Base-by-base conservation (phyloP, 2,797 vertebrate species). In the Galagoides demidoff region DNA sequence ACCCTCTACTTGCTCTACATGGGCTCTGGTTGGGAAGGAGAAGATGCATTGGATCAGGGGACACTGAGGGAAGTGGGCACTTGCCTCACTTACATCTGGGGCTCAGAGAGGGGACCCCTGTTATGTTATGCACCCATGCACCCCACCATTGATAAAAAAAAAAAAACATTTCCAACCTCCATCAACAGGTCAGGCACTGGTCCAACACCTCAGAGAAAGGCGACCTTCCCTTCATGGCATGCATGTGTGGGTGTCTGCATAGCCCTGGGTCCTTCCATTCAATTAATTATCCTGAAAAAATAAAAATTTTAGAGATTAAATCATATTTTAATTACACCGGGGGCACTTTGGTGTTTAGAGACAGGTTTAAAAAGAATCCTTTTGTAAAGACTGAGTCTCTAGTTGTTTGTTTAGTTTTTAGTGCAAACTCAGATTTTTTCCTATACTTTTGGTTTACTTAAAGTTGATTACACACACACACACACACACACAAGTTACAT, bases 371-470 rank as follows among this genome's bases (percentile, higher is more conserved):
- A 31, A 78, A 76, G 10, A 68, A 39, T 77, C 27, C 1, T 74
- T 83, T 78, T 57, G 11, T 91, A 74, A 92, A 78, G 12, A 9
- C 52, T n/a, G 52, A 12, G 4, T 23, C 19, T 4, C 63, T 19
- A 55, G n/a, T 31, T 83, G 16, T 85, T 85, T 71, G 27, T 79
- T 83, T 71, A 63, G 39, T 93, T 52, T 45, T 73, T n/a, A 59
- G 82, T 82, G 86, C 29, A 85, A 73, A 68, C 13, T 90, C 59
- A 45, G 22, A 45, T 45, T 61, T 71, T 71, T 89, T 55, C 57
- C 52, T 68, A 16, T 3, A n/a, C 29, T 73, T 74, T 90, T 43
- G 25, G 17, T 61, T 87, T 74, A 64, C 12, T 39, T 73, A 76
- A 57, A 61, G 20, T 71, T 66, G 27, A 70, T 37, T 16, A 45